phyloP scores from a whole-genome alignment of 2,888 invertebrate genomes.

The Cheilosia impressa region DNA sequence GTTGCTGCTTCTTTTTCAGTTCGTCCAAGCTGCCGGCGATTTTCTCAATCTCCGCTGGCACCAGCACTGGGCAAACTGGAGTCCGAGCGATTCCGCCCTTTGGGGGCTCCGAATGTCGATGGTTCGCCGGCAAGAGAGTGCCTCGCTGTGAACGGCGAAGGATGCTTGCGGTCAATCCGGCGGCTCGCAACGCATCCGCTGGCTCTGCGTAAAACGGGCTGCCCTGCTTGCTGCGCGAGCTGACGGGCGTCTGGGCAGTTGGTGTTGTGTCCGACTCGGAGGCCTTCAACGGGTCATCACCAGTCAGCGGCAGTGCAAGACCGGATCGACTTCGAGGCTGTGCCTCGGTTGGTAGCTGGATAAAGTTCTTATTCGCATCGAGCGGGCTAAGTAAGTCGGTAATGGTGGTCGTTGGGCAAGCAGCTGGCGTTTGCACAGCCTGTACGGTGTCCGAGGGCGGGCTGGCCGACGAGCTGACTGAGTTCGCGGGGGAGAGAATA shows the following conservation, averaged over 20 bases:
- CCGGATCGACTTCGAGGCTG: conserved; percentile 81
- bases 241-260: conserved; percentile 80
- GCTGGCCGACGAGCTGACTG: conserved; percentile 78
- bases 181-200: conserved; percentile 90
- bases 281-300: conserved; percentile 77
- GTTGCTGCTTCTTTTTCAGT: conserved; percentile 84
- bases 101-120: conserved; percentile 87
- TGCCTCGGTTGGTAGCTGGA: conserved; percentile 80
- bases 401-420: conserved; percentile 72
- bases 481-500: conserved; percentile 83
- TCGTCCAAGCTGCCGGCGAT: conserved; percentile 83
- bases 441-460: conserved; percentile 74
- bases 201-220: conserved; percentile 96
- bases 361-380: conserved; percentile 78
- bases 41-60: conserved; percentile 84
- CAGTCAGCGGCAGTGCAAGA: conserved; percentile 79
- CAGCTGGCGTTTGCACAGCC: conserved; percentile 55
- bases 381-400: conserved; percentile 66
- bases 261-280: conserved; percentile 81
- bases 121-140: conserved; percentile 83
- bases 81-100: conserved; percentile 81
- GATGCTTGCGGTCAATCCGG: conserved; percentile 81
- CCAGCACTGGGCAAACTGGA: conserved; percentile 86
- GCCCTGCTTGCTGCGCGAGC: conserved; percentile 86
- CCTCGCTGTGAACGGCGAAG: conserved; percentile 82